These are phyloP conservation scores for Lasioglossum figueresi DNA, from an alignment of 2,888 invertebrate genomes.

Conservation along the genomic window DNA sequence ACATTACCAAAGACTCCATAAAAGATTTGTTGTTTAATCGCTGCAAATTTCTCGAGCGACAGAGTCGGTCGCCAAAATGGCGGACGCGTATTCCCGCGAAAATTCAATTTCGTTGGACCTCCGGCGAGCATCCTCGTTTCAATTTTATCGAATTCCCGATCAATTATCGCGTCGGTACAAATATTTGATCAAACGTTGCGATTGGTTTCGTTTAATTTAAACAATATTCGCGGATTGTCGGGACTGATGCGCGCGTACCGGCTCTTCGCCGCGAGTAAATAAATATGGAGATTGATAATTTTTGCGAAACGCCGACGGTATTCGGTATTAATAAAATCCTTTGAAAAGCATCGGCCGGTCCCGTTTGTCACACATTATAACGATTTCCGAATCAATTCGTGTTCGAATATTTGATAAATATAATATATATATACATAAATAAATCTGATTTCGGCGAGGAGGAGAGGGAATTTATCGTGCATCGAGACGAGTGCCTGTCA, in stretches of 20 bases:
- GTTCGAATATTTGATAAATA: not conserved
- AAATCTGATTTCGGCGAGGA: not conserved
- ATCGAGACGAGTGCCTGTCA: conserved; percentile 1
- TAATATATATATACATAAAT: not conserved
- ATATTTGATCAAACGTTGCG: not conserved
- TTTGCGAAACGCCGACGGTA: not conserved
- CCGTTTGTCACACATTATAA: not conserved
- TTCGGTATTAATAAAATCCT: not conserved
- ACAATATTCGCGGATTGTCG: not conserved
- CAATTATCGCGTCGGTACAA: not conserved
- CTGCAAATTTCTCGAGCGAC: not conserved
- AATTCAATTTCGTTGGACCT: not conserved
- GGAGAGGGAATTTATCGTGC: not conserved
- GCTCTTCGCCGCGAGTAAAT: not conserved
- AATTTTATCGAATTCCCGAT: not conserved
- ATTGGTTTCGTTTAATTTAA: not conserved
- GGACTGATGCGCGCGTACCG: not conserved
- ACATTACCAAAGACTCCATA: not conserved
- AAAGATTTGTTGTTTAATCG: not conserved
- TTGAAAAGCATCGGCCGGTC: not conserved
- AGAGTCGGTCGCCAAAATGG: not conserved
- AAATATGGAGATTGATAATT: conserved; percentile 1
- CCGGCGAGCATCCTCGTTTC: not conserved
- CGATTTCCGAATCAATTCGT: not conserved
- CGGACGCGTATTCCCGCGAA: not conserved